Conservation (phyloP, 2,797 vertebrate species). For the Characodon lateralis region DNA sequence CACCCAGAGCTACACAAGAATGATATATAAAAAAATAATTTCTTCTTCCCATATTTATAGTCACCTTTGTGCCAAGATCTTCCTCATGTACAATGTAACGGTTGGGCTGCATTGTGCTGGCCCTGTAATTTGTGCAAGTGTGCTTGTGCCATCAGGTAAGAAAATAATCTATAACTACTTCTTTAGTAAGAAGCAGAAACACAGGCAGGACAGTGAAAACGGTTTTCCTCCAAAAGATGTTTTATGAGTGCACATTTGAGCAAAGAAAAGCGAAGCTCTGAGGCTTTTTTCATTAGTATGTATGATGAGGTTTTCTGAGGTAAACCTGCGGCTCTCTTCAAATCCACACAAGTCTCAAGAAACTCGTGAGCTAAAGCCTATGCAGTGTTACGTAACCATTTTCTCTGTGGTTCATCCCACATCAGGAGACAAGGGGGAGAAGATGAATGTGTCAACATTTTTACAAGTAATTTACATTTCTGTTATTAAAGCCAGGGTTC, state of each 20-base stretch:
- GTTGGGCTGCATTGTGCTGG: background rate
- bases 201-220: background rate
- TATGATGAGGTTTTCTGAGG: slow-evolving; percentile 39
- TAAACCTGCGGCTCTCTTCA: slow-evolving; percentile 31
- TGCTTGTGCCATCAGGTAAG: background rate
- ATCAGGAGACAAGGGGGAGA: slow-evolving; percentile 21
- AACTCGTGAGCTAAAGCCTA: slow-evolving; percentile 18
- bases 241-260: background rate
- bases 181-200: background rate
- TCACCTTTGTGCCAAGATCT: background rate
- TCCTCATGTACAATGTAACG: background rate
- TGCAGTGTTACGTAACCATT: slow-evolving; percentile 33
- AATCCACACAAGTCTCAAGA: slow-evolving; percentile 26
- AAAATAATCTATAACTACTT: background rate
- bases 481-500: slow-evolving; percentile 29
- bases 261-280: background rate
- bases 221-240: background rate
- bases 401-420: slow-evolving; percentile 28
- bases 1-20: background rate
- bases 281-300: slow-evolving; percentile 11
- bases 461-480: slow-evolving; percentile 40
- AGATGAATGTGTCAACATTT: slow-evolving; percentile 43
- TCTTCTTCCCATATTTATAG: background rate
- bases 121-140: background rate
- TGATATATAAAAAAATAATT: background rate